Conservation (phyloP, 2,797 vertebrate species). For the Syngnathus acus region DNA sequence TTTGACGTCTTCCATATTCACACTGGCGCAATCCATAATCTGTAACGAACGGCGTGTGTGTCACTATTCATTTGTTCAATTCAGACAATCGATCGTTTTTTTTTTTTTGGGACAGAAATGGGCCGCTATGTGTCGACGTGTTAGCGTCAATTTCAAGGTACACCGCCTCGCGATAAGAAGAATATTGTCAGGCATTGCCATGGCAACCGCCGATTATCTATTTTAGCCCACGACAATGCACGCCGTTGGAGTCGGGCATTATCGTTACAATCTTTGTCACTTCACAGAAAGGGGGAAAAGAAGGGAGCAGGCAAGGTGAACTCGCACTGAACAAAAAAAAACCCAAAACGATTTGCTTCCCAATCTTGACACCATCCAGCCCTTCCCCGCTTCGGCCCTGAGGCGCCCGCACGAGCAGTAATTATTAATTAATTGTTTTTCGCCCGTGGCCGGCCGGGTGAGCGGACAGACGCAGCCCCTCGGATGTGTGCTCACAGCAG, state of each 20-base stretch:
- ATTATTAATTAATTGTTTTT: constrained; percentile 60
- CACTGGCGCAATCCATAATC: background rate
- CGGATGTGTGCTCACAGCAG: constrained; percentile 29
- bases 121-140: too few species aligned
- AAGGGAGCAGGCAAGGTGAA: background rate
- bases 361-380: background rate
- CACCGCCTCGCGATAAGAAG: background rate
- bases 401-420: constrained; percentile 27
- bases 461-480: constrained; percentile 33
- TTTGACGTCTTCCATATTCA: background rate
- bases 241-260: background rate
- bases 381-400: constrained; percentile 4
- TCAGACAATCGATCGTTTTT: background rate
- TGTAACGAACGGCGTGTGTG: background rate
- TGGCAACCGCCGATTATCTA: background rate
- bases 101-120: too few species aligned
- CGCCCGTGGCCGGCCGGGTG: constrained; percentile 29
- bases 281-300: background rate
- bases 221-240: background rate
- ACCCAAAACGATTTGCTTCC: background rate
- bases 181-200: background rate
- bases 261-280: background rate
- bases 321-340: background rate
- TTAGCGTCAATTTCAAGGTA: background rate
- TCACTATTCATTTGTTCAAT: background rate